Base-by-base conservation (phyloP, 2,113 vertebrate species). In the Urocolius indicus region DNA sequence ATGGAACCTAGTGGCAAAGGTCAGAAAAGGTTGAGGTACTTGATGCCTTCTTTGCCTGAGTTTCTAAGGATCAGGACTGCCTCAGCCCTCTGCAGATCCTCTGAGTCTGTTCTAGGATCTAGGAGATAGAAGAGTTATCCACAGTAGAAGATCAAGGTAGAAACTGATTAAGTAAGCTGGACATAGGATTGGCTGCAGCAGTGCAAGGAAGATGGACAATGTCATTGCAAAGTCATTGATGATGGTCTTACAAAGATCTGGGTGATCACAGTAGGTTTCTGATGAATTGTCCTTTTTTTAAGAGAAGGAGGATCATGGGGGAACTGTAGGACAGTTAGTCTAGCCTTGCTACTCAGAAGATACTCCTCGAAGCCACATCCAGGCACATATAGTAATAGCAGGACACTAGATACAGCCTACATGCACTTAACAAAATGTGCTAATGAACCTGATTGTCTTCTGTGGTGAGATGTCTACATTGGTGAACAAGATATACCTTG, bases 251-350 rank as follows among this genome's bases (percentile, higher is more conserved):
- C 1, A 51, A 73, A 55, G 10, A 8, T 29, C 41, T 80, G 15
- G 4, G 22, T 61, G 16, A 61, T 15, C 3, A 6, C 5, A 9
- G 2, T 38, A 74, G 13, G 20, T 62, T 81, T 32, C 55, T 22
- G 19, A 48, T 34, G 9, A 36, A 57, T 6, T 16, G 1, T 3
- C 4, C 23, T 41, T 29, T 73, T 84, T 26, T 16, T 3, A 57
- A 22, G 11, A 84, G 57, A 59, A 71, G 11, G 1, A 52, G 0
- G 0, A 38, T 46, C 24, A 43, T 4, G 4, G 10, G 8, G 10
- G 9, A 80, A 55, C 13, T 51, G 38, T 26, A 55, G 23, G 11
- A 45, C 29, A 74, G 20, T 11, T 6, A 65, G 10, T 4, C n/a
- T 38, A 38, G 7, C 5, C 16, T 76, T 38, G 23, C 13, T 32